phyloP scores from a whole-genome alignment of 2,797 vertebrate species.

The Odontamblyopus rebecca region DNA sequence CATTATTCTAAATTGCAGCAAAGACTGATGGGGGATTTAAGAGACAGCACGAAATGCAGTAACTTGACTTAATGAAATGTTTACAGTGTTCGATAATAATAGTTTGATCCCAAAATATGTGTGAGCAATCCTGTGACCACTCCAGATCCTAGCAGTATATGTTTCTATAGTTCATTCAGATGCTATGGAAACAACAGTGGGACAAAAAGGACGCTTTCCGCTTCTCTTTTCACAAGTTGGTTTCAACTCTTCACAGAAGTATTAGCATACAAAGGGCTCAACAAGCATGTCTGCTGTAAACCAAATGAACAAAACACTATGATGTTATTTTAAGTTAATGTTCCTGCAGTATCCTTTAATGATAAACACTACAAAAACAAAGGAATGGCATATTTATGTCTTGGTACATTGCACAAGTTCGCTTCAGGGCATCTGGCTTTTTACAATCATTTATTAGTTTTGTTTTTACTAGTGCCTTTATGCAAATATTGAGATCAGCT shows the following conservation, averaged over 20 bases:
- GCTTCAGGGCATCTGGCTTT: slow-evolving; percentile 31
- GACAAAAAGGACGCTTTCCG: not conserved
- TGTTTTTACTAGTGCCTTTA: slow-evolving; percentile 62
- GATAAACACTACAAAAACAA: slow-evolving; percentile 11
- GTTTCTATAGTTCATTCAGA: slow-evolving; percentile 3
- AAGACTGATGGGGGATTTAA: slow-evolving; percentile 17
- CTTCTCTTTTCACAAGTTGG: not conserved
- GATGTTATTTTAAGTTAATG: slow-evolving; percentile 4
- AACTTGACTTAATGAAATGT: slow-evolving; percentile 43
- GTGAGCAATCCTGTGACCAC: slow-evolving; percentile 35
- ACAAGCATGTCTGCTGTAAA: slow-evolving; percentile 1
- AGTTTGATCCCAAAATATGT: slow-evolving; percentile 22
- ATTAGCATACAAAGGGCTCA: not conserved
- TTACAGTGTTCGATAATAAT: slow-evolving; percentile 49
- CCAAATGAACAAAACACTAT: slow-evolving; percentile 15
- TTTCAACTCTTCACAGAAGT: not conserved
- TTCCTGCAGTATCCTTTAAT: slow-evolving; percentile 20
- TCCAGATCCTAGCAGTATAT: slow-evolving; percentile 28
- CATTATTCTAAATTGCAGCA: slow-evolving; percentile 9
- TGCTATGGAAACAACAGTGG: not conserved
- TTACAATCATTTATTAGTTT: slow-evolving; percentile 44
- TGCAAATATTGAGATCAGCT: slow-evolving; percentile 32
- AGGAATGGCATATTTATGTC: not conserved
- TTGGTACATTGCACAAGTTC: slow-evolving; percentile 17
- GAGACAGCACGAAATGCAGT: slow-evolving; percentile 47